Base-by-base conservation (phyloP, 1,140 invertebrate genomes). In the Musca vetustissima region DNA sequence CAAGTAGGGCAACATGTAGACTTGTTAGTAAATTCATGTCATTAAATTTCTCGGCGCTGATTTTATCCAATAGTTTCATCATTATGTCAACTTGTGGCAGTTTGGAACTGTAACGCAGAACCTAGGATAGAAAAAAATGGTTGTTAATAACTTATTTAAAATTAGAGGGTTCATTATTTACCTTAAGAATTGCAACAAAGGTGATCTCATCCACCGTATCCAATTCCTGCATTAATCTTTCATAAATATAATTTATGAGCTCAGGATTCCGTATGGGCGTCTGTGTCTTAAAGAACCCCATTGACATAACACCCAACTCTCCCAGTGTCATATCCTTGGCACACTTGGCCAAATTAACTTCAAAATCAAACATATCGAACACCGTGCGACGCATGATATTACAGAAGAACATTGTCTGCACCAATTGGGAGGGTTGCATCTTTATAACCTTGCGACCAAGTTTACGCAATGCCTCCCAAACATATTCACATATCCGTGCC, bases 201-300 rank as follows among this genome's bases (percentile, higher is more conserved):
- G 79, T 78, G 11, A 86, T 84, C 64, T 86, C 85, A 71, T 86
- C 77, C 0, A 88, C 74, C 9, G 19, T 74, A 8, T 84, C 69
- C 19, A 85, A 69, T 24, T 85, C 71, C 2, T 74, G 57, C 9
- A 72, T 74, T 4, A 85, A 69, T 66, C 79, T 83, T 2, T 73
- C 22, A 1, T 86, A 81, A 13, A 90, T 79, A 25, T 79, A 74
- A 11, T 71, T 11, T 2, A 87, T 6, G 17, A 89, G 73, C 0
- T 73, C 48, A 0, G 71, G 25, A 75, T 84, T 83, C 68, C 75
- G 79, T n/a, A 90, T 84, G n/a, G 68, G 80, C 0, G 79, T 86
- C 70, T 88, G 79, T 1, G 84, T 86, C 79, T 89, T 89, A 68
- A 89, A 89, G 73, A 87, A 90, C 0, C 85, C 86, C 80, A 89